These are phyloP conservation scores for Thamnophis sirtalis DNA, from an alignment of 2,113 vertebrate genomes.

Conservation along the genomic window DNA sequence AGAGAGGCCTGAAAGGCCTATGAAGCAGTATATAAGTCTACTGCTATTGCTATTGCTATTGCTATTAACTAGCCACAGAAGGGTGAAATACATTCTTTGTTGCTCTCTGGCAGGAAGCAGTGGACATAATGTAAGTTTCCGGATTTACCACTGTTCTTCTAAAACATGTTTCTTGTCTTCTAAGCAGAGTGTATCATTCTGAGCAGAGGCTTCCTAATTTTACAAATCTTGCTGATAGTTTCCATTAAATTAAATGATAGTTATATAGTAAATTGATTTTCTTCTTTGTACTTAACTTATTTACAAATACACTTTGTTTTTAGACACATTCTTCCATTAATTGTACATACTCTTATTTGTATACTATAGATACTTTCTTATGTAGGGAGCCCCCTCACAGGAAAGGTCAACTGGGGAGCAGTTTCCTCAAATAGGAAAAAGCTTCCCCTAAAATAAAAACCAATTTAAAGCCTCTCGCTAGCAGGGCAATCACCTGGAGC, in stretches of 20 bases:
- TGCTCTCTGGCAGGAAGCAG: background rate
- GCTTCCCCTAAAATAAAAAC: no score
- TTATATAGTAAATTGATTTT: background rate
- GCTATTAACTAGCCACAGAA: background rate
- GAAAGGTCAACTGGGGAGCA: no score
- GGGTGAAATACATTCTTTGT: background rate
- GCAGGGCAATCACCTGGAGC: no score
- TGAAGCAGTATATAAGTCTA: no score
- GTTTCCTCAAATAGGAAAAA: no score
- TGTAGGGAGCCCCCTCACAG: no score
- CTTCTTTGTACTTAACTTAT: background rate
- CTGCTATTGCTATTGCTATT: no score
- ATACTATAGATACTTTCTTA: slow-evolving; percentile 24
- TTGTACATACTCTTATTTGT: slow-evolving; percentile 54
- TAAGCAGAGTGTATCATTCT: slow-evolving; percentile 43
- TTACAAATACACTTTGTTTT: slow-evolving; percentile 18
- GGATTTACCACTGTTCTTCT: background rate
- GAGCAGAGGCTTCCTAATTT: slow-evolving; percentile 26
- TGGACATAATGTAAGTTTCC: background rate
- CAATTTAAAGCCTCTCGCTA: no score
- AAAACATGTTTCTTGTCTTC: slow-evolving; percentile 19
- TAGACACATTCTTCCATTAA: slow-evolving; percentile 57
- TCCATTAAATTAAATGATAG: slow-evolving; percentile 38
- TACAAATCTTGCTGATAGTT: slow-evolving; percentile 34
- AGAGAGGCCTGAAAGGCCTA: no score